Base-by-base conservation (phyloP, 1,140 invertebrate genomes). In the Papilio machaon region DNA sequence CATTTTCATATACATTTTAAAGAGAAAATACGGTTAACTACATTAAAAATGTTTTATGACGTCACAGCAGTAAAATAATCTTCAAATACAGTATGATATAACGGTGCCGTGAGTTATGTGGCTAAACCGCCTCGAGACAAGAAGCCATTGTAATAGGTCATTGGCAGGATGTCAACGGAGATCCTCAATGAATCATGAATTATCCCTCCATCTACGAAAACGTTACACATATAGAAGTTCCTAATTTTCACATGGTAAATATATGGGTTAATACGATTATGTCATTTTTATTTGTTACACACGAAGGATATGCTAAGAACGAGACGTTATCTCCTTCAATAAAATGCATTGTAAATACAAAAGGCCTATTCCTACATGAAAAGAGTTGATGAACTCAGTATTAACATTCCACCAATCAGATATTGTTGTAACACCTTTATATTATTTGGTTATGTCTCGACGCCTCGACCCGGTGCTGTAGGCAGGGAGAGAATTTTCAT, bases 91-190 rank as follows among this genome's bases (percentile, higher is more conserved):
- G 54, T 79, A 64, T 79, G 76, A 67, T 64, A 79, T 79, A 79
- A 79, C 77, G 77, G 77, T 64, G 30, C 38, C 52, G 17, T 58
- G 58, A 46, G 76, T 78, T 64, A 58, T 64, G 58, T 79, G 38
- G 58, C 43, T 19, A 35, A 47, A 11, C 76, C 58, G 38, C 38
- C 43, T 67, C 43, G 35, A 19, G 19, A 52, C 74, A 15, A 43
- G 9, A 35, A 46, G 79, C 80, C 84, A 88, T 91, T 91, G 88
- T 91, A 89, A 88, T 88, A 90, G 91, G 90, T 91, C 90, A 88
- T 91, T 92, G 90, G 89, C 91, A 91, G 90, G 89, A 91, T 89
- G 85, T 84, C 85, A 83, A 81, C 67, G 80, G 80, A 86, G 85
- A 90, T 88, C 84, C 86, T 87, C 52, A 83, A 83, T 91, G 88